Evolutionary conservation across 2,113 vertebrate species (phyloP).

Genomic region (Trichechus manatus): DNA sequence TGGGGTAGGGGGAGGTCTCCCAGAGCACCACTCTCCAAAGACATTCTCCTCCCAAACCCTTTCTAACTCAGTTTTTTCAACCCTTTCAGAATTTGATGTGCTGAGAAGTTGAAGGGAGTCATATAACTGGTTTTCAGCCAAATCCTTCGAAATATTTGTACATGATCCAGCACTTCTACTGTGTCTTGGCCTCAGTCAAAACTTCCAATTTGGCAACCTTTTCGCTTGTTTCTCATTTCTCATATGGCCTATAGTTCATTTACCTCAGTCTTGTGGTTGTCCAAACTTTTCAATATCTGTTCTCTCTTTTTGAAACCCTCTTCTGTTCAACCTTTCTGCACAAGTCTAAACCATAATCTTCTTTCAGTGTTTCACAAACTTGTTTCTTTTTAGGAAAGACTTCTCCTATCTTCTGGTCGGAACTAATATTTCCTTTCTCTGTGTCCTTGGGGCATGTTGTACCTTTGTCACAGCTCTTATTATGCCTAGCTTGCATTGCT

Average conservation of each 20-base stretch:
- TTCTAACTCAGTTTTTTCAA: background rate
- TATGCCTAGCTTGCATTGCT: background rate
- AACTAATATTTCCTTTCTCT: background rate
- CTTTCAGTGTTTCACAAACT: background rate
- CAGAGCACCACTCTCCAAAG: background rate
- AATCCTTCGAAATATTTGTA: background rate
- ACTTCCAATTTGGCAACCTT: background rate
- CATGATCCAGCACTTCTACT: background rate
- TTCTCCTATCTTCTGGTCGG: background rate
- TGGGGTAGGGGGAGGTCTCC: fast-evolving
- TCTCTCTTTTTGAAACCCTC: background rate
- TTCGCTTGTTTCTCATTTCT: background rate
- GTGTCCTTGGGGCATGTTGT: background rate
- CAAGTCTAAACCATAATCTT: background rate
- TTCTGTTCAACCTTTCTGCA: background rate
- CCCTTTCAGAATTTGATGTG: background rate
- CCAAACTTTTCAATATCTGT: background rate
- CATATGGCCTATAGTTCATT: background rate
- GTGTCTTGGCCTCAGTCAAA: background rate
- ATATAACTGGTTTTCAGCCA: background rate
- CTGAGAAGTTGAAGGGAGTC: background rate
- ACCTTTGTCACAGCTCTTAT: background rate
- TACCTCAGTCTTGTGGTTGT: background rate
- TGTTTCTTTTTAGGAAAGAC: background rate
- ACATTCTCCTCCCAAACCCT: background rate